Percentiles rank a stretch among this genome's conserved stretches.
Conservation (phyloP, 2,113 vertebrate species). For the Clarias magur region DNA sequence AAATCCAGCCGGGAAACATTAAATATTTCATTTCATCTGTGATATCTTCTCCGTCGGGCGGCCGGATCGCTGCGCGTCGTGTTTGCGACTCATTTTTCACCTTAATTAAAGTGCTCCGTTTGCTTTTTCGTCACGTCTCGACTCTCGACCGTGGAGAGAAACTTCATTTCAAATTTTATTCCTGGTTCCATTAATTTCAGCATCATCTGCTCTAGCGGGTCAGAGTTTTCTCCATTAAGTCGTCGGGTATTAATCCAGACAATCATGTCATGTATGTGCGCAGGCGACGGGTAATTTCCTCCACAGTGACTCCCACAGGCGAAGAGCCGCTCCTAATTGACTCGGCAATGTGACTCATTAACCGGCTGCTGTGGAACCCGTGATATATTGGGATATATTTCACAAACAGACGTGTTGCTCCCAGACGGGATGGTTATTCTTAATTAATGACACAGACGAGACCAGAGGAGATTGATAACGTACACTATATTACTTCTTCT, state of each 20-base stretch:
- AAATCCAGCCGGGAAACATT: not conserved
- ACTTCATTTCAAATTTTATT: not conserved
- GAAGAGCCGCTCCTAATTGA: slow-evolving; percentile 44
- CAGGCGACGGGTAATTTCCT: slow-evolving; percentile 46
- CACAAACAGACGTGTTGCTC: slow-evolving; percentile 46
- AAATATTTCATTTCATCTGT: not conserved
- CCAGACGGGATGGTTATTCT: slow-evolving; percentile 32
- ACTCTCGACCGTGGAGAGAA: not conserved
- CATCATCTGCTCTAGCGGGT: slow-evolving; percentile 30
- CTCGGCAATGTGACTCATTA: slow-evolving; percentile 55
- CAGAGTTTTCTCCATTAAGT: slow-evolving; percentile 22
- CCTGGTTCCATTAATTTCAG: slow-evolving; percentile 8
- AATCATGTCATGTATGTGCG: slow-evolving; percentile 36
- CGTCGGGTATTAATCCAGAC: slow-evolving; percentile 37
- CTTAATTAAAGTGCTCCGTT: not conserved
- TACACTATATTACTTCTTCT: slow-evolving; percentile 3
- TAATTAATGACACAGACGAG: slow-evolving; percentile 45
- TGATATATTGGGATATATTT: slow-evolving; percentile 51
- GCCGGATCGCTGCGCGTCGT: not conserved
- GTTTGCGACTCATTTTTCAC: not conserved
- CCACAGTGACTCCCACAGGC: slow-evolving; percentile 40
- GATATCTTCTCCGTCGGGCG: not conserved
- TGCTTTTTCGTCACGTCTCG: not conserved
- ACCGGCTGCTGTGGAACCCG: slow-evolving; percentile 39
- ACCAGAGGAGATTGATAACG: slow-evolving; percentile 42